Percentiles rank a stretch among this genome's conserved stretches.
Evolutionary conservation across 2,797 vertebrate species (phyloP).

Genomic region (Carapus acus): DNA sequence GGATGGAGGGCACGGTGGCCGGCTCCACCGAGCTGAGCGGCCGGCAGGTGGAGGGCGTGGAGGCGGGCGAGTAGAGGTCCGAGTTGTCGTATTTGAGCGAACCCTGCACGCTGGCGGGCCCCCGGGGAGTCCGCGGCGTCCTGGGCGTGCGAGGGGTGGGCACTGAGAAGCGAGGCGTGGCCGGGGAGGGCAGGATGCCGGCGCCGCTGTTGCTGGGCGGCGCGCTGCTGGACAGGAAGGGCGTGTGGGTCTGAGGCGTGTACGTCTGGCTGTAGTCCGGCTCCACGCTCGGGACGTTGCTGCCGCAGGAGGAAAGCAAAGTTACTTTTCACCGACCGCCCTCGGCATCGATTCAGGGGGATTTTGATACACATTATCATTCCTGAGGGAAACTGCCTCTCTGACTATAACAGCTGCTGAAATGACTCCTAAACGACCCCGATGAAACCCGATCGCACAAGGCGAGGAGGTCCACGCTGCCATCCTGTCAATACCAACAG

Average conservation of each 20-base stretch:
- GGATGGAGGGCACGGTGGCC: conserved; percentile 92
- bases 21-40: conserved; percentile 97
- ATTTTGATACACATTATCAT: too few relatives aligned
- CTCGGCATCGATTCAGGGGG: too few relatives aligned
- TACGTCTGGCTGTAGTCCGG: conserved; percentile 91
- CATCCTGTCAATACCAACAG: too few relatives aligned
- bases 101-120: conserved; percentile 95
- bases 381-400: too few relatives aligned
- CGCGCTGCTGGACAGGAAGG: conserved; percentile 89
- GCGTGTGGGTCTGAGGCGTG: conserved; percentile 94
- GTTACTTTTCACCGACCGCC: too few relatives aligned
- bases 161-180: conserved; percentile 91
- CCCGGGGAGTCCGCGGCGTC: conserved; percentile 94
- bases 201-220: conserved; percentile 91
- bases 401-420: too few relatives aligned
- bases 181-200: conserved; percentile 94
- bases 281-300: conserved; percentile 85
- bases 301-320: conserved; percentile 29
- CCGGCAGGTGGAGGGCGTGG: conserved; percentile 93
- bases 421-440: too few relatives aligned
- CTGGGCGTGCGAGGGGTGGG: conserved; percentile 95
- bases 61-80: conserved; percentile 94
- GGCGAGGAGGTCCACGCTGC: too few relatives aligned
- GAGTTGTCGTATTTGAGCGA: conserved; percentile 97
- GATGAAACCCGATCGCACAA: too few relatives aligned